Percentiles rank a stretch among this genome's conserved stretches.
phyloP scores from a whole-genome alignment of 1,140 invertebrate genomes.

The Drosophila kikkawai region DNA sequence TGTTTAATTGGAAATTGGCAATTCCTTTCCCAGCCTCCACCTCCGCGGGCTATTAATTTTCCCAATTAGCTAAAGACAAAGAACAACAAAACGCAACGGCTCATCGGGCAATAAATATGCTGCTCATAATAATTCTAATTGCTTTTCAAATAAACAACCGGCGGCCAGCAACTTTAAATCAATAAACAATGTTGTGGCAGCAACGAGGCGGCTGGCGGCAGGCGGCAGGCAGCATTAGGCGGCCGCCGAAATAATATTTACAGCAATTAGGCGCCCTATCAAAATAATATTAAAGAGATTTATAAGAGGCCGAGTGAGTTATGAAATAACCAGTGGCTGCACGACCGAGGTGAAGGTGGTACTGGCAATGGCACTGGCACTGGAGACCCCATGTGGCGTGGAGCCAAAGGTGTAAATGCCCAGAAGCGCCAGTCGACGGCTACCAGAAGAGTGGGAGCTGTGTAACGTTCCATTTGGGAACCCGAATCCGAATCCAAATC shows the following conservation, averaged over 20 bases:
- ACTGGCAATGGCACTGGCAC: not conserved
- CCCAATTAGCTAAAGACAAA: conserved; percentile 21
- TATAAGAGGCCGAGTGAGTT: conserved; percentile 69
- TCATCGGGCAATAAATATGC: conserved; percentile 73
- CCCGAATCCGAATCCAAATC: conserved; percentile 9
- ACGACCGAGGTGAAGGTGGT: conserved; percentile 2
- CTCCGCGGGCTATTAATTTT: conserved; percentile 49
- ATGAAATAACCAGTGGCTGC: conserved; percentile 67
- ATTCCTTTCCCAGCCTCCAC: not conserved
- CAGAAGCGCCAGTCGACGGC: conserved; percentile 63
- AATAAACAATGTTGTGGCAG: conserved; percentile 65
- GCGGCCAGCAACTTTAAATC: conserved; percentile 27
- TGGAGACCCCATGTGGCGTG: conserved; percentile 51
- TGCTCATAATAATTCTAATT: conserved; percentile 83
- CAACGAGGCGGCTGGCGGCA: not conserved
- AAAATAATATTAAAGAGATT: conserved; percentile 84
- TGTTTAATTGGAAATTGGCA: conserved; percentile 48
- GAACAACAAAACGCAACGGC: conserved; percentile 43
- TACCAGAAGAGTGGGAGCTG: conserved; percentile 28
- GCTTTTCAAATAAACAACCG: conserved; percentile 81
- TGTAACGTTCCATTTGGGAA: conserved; percentile 25
- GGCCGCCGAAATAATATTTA: conserved; percentile 77
- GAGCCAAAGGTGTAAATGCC: conserved; percentile 70
- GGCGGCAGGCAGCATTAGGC: conserved; percentile 48
- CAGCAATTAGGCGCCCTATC: conserved; percentile 76